Evolutionary conservation across 1,140 invertebrate genomes (phyloP).

Genomic region (Leptopilina boulardi): DNA sequence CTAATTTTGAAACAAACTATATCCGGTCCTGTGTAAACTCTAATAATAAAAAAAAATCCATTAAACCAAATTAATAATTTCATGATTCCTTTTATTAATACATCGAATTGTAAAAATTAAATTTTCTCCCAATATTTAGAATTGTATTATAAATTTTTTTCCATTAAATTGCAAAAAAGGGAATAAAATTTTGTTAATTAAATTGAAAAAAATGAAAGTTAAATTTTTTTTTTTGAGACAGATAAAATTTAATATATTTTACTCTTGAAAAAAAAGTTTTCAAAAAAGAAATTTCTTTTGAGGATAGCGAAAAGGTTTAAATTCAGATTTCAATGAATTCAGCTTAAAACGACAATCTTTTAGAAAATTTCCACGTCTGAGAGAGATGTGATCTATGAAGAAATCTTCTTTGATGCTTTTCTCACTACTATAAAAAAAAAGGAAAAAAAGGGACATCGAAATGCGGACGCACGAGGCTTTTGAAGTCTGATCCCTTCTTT

Average conservation of each 20-base stretch:
- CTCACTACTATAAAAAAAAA: not conserved
- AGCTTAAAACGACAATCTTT: not conserved
- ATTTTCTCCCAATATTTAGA: no score
- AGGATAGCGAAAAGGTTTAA: not conserved
- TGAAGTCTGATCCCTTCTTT: not conserved
- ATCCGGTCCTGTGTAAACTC: not conserved
- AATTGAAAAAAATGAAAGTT: no score
- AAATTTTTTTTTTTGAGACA: no score
- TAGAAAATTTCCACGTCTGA: not conserved
- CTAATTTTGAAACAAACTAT: conserved; percentile 25
- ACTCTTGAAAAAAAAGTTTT: no score
- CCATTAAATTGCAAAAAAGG: no score
- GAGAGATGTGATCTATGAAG: conserved; percentile 4
- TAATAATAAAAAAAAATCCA: not conserved
- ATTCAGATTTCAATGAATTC: not conserved
- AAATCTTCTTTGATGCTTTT: conserved; percentile 18
- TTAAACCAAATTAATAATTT: not conserved
- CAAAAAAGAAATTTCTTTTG: not conserved
- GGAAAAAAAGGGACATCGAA: conserved; percentile 19
- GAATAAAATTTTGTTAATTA: no score
- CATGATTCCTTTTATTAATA: not conserved
- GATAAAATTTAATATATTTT: no score
- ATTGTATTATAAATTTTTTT: no score
- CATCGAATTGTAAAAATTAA: not conserved
- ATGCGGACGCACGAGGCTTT: conserved; percentile 25